A percentile compares a stretch with the other conserved stretches of the same genome.
Conservation (phyloP, 2,113 vertebrate genomes). For the Pedionomus torquatus region DNA sequence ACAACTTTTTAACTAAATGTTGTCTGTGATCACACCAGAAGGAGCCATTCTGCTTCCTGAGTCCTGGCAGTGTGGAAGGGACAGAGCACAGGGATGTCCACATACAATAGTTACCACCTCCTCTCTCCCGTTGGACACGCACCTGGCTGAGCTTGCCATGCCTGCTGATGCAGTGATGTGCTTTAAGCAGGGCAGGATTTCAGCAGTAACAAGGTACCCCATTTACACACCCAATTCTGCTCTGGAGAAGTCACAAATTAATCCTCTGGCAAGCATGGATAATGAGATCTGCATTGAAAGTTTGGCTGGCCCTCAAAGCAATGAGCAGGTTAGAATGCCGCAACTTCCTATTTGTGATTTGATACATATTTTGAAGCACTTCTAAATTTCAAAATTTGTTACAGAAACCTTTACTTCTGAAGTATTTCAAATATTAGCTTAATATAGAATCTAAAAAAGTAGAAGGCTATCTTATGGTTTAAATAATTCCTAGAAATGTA, state of each 20-base stretch:
- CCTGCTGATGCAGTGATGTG: accelerated
- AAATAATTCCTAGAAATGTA: background rate
- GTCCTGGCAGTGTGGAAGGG: background rate
- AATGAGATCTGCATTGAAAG: background rate
- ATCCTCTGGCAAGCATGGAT: background rate
- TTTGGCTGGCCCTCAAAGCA: background rate
- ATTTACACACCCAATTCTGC: background rate
- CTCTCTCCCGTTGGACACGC: background rate
- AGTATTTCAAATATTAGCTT: background rate
- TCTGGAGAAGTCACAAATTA: background rate
- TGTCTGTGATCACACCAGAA: background rate
- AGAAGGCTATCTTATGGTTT: background rate
- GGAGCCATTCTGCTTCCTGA: background rate
- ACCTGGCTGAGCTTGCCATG: background rate
- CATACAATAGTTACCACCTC: background rate
- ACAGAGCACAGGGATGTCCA: background rate
- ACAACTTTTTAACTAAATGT: background rate
- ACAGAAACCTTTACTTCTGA: background rate
- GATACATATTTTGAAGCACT: background rate
- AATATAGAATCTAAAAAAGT: background rate
- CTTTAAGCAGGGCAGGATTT: background rate
- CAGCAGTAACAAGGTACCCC: background rate
- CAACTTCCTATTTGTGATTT: background rate
- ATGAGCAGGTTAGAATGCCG: background rate
- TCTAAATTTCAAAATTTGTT: background rate